These are phyloP conservation scores for Capreolus pygargus DNA, from an alignment of 2,113 vertebrate species.

Conservation along the genomic window DNA sequence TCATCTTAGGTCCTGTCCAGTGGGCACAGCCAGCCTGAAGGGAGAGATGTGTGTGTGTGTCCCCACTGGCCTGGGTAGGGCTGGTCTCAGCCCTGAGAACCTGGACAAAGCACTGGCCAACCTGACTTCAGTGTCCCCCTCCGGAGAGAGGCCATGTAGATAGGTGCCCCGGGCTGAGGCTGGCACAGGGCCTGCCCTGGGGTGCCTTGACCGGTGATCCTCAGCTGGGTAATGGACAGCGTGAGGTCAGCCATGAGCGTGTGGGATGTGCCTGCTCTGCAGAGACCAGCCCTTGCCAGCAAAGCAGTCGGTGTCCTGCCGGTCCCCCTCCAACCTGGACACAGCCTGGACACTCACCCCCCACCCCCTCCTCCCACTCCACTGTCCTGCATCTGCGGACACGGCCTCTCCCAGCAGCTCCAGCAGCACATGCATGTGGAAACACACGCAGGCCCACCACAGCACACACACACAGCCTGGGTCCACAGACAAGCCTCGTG, in stretches of 20 bases:
- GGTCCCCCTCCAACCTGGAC: not conserved
- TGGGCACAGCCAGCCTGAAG: accelerated
- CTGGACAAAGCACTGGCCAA: not conserved
- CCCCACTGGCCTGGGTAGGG: not conserved
- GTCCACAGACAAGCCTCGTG: not conserved
- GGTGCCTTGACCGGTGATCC: too few species aligned
- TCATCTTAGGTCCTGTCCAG: not conserved
- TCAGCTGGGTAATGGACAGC: too few species aligned
- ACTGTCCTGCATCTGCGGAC: too few species aligned
- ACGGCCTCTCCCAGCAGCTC: too few species aligned
- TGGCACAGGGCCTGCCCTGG: not conserved
- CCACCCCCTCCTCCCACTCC: not conserved
- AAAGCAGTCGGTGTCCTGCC: accelerated
- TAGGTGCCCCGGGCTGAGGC: not conserved
- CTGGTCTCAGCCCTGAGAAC: not conserved
- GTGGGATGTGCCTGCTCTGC: not conserved
- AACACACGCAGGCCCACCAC: accelerated
- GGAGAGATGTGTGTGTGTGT: accelerated
- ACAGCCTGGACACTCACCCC: not conserved
- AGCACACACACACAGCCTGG: not conserved
- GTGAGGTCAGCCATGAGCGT: not conserved
- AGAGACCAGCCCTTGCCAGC: not conserved
- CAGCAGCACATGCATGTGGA: accelerated
- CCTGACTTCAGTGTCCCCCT: not conserved
- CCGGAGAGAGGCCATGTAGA: not conserved